phyloP scores from a whole-genome alignment of 1,140 invertebrate genomes.

The Anagrus nilaparvatae region DNA sequence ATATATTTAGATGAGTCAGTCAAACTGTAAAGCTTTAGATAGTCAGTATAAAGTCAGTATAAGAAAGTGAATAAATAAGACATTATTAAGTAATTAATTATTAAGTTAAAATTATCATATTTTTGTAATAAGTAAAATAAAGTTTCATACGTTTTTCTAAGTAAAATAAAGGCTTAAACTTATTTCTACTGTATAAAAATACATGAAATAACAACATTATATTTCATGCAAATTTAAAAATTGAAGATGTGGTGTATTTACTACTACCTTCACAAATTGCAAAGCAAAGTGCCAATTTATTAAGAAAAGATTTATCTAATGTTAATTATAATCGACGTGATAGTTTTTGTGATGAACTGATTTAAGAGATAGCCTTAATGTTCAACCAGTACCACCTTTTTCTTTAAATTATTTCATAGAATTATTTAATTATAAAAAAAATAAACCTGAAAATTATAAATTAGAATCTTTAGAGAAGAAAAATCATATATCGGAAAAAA shows the following conservation, averaged over 20 bases:
- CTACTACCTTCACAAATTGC: not conserved
- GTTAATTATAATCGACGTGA: constrained; percentile 5
- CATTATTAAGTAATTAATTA: too few relatives aligned
- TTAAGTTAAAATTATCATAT: too few relatives aligned
- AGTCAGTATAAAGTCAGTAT: too few relatives aligned
- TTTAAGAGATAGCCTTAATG: constrained; percentile 2
- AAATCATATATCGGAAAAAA: not conserved
- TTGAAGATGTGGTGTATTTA: not conserved
- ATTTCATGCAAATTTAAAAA: not conserved
- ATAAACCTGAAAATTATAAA: not conserved
- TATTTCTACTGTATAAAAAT: too few relatives aligned
- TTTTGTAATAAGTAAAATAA: too few relatives aligned
- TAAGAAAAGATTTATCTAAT: not conserved
- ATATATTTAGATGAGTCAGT: too few relatives aligned
- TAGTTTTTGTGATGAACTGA: constrained; percentile 6
- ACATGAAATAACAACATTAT: too few relatives aligned
- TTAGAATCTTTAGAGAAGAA: not conserved
- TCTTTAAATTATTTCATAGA: not conserved
- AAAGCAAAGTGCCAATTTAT: not conserved
- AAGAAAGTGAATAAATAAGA: too few relatives aligned
- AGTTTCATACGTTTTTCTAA: too few relatives aligned
- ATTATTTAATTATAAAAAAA: not conserved
- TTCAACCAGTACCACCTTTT: not conserved
- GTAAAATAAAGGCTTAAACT: too few relatives aligned
- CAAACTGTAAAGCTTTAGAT: too few relatives aligned